Base-by-base conservation (phyloP, 2,888 invertebrate genomes). In the Raillietiella orientalis region DNA sequence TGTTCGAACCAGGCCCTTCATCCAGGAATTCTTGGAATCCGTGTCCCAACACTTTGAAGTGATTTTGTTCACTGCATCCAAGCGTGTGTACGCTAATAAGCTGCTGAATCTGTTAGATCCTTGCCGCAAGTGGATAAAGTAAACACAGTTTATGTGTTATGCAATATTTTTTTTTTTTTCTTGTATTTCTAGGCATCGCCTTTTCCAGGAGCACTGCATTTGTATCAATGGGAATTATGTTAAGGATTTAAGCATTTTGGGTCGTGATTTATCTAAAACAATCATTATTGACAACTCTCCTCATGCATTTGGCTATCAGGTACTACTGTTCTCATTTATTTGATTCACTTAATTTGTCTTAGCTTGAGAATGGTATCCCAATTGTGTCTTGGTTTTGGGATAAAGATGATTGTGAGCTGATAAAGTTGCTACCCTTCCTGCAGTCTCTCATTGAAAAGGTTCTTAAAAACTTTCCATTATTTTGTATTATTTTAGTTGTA, bases 341-440 rank as follows among this genome's bases (percentile, higher is more conserved):
- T 11, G 16, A 28, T 15, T 9, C 26, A 31, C 34, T 28, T 29
- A 32, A 35, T 39, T 34, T 32, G 33, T 52, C 52, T 31, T 56
- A 79, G 64, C 47, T 84, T 30, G 77, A 82, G 49, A 87, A 87
- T 49, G 87, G 87, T 14, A 84, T 87, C 35, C 87, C 87, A 0
- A 87, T 90, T 36, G 82, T 82, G 53, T 79, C 79, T 46, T 87
- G 87, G 87, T 90, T 84, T 49, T 65, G 72, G 35, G 82, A 84
- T 50, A 61, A 66, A 40, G 61, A 59, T 26, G 87, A 87, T 50
- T 62, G 62, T 19, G 87, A 87, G 43, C 56, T 90, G 27, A 61
- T 82, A 39, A 82, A 84, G 42, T 50, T 87, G 36, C 50, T 87
- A 47, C 84, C 84, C 16, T 84, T 87, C 52, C 53, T 90, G 36